Percentiles rank a stretch among this genome's conserved stretches.
These are phyloP conservation scores for Psettodes erumei DNA, from an alignment of 2,113 vertebrate genomes.

Conservation along the genomic window DNA sequence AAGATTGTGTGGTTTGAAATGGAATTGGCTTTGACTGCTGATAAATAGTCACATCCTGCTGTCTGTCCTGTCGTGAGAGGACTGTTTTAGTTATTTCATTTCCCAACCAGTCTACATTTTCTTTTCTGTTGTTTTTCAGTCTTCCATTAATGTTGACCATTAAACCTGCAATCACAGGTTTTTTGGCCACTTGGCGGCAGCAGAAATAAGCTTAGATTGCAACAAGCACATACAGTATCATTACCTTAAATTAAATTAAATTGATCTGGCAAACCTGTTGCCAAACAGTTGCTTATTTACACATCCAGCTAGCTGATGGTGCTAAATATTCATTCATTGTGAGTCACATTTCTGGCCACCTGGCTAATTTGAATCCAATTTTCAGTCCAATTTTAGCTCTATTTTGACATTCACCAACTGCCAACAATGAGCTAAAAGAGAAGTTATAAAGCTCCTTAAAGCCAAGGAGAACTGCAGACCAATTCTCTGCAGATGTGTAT, in stretches of 20 bases:
- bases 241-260: not conserved
- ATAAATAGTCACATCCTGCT: conserved; percentile 19
- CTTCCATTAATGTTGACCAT: not conserved
- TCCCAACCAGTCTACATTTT: not conserved
- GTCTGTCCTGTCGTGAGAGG: not conserved
- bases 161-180: not conserved
- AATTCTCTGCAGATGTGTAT: not conserved
- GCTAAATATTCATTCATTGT: not conserved
- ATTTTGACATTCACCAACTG: not conserved
- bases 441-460: not conserved
- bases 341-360: not conserved
- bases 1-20: conserved; percentile 17
- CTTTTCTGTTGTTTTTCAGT: not conserved
- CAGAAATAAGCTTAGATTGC: not conserved
- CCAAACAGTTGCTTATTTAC: no score
- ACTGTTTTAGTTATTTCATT: not conserved
- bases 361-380: not conserved
- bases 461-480: not conserved
- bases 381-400: not conserved
- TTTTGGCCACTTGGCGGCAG: not conserved
- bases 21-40: conserved; percentile 15
- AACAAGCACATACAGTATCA: not conserved
- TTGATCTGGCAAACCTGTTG: not conserved
- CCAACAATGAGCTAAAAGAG: not conserved
- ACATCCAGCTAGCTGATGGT: not conserved